Evolutionary conservation across 2,113 vertebrate genomes (phyloP).

Genomic region (Orthonyx spaldingii): DNA sequence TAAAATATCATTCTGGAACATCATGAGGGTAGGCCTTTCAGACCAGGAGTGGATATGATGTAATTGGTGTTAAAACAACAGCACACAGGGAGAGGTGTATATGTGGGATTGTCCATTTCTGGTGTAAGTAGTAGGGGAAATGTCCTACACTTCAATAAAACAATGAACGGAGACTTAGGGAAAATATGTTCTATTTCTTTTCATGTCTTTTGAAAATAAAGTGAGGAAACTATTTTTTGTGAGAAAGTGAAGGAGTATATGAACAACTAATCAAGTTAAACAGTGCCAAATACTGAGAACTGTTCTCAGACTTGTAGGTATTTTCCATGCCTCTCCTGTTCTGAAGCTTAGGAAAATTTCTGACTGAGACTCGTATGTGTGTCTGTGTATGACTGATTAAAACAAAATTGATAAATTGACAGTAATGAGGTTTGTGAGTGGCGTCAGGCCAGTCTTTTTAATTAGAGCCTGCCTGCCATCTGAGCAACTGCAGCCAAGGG

Average conservation of each 20-base stretch:
- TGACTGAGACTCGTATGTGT: background rate
- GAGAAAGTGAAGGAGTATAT: background rate
- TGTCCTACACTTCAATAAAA: background rate
- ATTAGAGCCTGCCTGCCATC: background rate
- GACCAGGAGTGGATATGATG: background rate
- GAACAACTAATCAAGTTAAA: background rate
- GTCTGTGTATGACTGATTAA: background rate
- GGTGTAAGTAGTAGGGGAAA: background rate
- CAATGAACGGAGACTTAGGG: background rate
- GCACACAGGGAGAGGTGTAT: background rate
- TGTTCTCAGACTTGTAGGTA: background rate
- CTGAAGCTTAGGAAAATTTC: background rate
- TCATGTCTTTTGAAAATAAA: background rate
- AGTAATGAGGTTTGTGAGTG: background rate
- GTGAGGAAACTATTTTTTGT: background rate
- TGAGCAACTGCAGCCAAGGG: background rate
- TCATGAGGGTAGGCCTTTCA: background rate
- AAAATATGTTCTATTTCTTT: background rate
- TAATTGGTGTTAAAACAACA: background rate
- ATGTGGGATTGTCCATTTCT: background rate
- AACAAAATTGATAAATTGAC: background rate
- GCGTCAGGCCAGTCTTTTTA: background rate
- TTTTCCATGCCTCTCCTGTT: background rate
- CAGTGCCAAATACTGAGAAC: background rate
- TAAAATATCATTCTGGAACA: background rate